Evolutionary conservation across 2,113 vertebrate genomes (phyloP).

Genomic region (Aphyosemion australe): DNA sequence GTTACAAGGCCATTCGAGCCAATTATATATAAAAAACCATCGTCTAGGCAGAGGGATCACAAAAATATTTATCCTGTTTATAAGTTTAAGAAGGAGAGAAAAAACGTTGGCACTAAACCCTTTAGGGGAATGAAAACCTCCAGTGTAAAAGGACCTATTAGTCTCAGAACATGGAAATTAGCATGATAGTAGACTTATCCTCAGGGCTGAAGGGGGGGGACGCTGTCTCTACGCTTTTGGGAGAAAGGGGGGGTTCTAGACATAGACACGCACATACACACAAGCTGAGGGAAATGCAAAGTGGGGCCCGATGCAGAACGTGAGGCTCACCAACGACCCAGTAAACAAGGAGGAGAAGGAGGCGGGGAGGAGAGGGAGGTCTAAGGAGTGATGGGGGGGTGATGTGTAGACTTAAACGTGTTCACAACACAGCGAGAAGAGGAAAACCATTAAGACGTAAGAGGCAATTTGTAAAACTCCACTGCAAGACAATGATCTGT

Average conservation of each 20-base stretch:
- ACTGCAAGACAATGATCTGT: slow-evolving; percentile 48
- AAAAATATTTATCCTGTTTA: slow-evolving; percentile 83
- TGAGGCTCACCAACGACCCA: slow-evolving; percentile 67
- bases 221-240: slow-evolving; percentile 76
- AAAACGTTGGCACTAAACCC: slow-evolving; percentile 77
- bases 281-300: slow-evolving; percentile 72
- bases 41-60: slow-evolving; percentile 70
- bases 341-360: slow-evolving; percentile 73
- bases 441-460: slow-evolving; percentile 62
- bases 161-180: slow-evolving; percentile 82
- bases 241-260: slow-evolving; percentile 69
- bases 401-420: slow-evolving; percentile 60
- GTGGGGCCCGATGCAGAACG: slow-evolving; percentile 69
- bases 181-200: slow-evolving; percentile 86
- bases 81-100: slow-evolving; percentile 79
- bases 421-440: slow-evolving; percentile 60
- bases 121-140: slow-evolving; percentile 83
- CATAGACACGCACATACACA: slow-evolving; percentile 61
- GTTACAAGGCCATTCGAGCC: slow-evolving; percentile 60
- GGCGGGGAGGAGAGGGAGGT: slow-evolving; percentile 58
- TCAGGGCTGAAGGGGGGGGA: slow-evolving; percentile 78
- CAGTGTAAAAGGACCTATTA: slow-evolving; percentile 83
- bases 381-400: slow-evolving; percentile 43
- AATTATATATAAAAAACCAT: slow-evolving; percentile 67
- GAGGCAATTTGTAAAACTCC: slow-evolving; percentile 66